phyloP scores from a whole-genome alignment of 2,113 vertebrate species.

The Mobula hypostoma region DNA sequence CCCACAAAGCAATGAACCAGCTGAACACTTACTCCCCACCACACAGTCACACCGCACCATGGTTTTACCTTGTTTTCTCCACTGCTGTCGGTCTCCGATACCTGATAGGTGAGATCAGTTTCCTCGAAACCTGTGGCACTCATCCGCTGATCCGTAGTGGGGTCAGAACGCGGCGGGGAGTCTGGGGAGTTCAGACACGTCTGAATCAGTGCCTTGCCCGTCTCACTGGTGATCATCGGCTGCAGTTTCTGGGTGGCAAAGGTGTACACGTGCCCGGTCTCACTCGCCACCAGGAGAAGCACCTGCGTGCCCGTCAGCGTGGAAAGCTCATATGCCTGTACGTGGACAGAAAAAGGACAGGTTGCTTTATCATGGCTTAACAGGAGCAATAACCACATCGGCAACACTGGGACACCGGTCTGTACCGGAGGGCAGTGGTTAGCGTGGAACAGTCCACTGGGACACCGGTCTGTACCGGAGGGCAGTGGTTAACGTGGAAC shows the following conservation, averaged over 20 bases:
- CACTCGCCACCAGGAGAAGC: conserved; percentile 89
- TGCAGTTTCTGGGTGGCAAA: conserved; percentile 96
- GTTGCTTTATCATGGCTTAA: neutral
- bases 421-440: too few relatives aligned
- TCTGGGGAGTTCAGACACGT: conserved; percentile 98
- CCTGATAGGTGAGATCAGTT: conserved; percentile 97
- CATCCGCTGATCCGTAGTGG: conserved; percentile 96
- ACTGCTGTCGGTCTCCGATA: conserved; percentile 93
- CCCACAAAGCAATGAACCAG: too few relatives aligned
- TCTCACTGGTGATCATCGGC: conserved; percentile 99
- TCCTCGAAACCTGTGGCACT: conserved; percentile 97
- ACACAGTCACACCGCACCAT: too few relatives aligned
- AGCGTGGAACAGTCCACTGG: too few relatives aligned
- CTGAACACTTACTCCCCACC: too few relatives aligned
- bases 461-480: too few relatives aligned
- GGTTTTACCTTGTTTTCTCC: conserved; percentile 87
- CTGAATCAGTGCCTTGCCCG: conserved; percentile 95
- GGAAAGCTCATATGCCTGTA: conserved; percentile 90
- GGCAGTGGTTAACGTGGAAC: too few relatives aligned
- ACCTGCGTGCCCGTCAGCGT: conserved; percentile 96
- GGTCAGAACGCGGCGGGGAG: conserved; percentile 88
- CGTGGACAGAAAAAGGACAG: neutral
- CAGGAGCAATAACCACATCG: neutral
- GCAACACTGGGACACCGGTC: too few relatives aligned
- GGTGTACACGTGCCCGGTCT: conserved; percentile 95